A percentile compares a stretch with the other conserved stretches of the same genome.
phyloP scores from a whole-genome alignment of 2,797 vertebrate species.

The Micropoecilia bifurca region DNA sequence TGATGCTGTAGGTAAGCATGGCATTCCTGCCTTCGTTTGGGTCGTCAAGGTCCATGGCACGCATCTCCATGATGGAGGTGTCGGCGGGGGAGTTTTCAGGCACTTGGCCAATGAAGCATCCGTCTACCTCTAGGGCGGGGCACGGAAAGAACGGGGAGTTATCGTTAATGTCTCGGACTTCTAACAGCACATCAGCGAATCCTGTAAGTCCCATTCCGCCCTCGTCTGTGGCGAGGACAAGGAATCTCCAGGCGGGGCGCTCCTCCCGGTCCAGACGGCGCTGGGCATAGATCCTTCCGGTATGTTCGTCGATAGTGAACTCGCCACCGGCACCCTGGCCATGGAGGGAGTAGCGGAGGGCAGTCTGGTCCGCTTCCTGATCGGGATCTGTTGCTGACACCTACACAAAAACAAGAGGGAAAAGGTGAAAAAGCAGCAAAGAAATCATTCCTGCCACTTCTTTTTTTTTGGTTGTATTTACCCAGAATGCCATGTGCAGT shows the following conservation, averaged over 20 bases:
- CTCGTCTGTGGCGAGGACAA: conserved; percentile 90
- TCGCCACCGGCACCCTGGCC: conserved; percentile 87
- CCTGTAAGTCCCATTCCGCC: conserved; percentile 87
- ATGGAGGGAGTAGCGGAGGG: conserved; percentile 87
- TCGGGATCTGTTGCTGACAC: conserved; percentile 90
- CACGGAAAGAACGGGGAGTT: conserved; percentile 88
- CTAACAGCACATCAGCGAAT: conserved; percentile 89
- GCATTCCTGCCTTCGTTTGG: conserved; percentile 85
- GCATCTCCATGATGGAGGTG: conserved; percentile 89
- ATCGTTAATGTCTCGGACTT: conserved; percentile 88
- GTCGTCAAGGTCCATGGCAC: conserved; percentile 88
- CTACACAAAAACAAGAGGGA: conserved; percentile 61
- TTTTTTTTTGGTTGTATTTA: too few relatives aligned
- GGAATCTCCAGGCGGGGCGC: conserved; percentile 84
- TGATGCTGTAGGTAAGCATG: conserved; percentile 86
- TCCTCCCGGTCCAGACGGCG: conserved; percentile 86
- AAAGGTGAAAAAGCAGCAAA: not conserved
- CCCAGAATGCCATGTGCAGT: too few relatives aligned
- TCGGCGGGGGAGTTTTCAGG: conserved; percentile 88
- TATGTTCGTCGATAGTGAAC: conserved; percentile 86
- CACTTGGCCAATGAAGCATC: conserved; percentile 85
- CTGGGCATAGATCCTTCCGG: conserved; percentile 83
- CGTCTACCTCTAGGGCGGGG: conserved; percentile 63
- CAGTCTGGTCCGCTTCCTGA: conserved; percentile 86
- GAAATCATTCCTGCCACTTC: not conserved